A percentile compares a stretch with the other conserved stretches of the same genome.
Conservation (phyloP, 2,797 vertebrate species). For the Pipistrellus pygmaeus region DNA sequence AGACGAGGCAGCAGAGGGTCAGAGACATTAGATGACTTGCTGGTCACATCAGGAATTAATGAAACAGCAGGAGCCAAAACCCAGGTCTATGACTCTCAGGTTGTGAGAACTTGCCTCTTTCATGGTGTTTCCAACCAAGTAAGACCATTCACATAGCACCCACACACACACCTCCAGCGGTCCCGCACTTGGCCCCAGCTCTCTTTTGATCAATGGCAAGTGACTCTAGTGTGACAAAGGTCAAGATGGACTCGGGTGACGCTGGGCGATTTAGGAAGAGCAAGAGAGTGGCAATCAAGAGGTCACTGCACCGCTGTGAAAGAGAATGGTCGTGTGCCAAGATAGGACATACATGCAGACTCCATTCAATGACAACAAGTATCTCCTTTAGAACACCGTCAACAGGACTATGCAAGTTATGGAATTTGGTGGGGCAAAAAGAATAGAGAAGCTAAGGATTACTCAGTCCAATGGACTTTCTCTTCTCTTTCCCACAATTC, state of each 20-base stretch:
- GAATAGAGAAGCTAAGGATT: not conserved
- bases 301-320: rapidly evolving
- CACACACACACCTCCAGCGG: not conserved
- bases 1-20: not conserved
- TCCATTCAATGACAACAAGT: not conserved
- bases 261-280: not conserved
- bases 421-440: not conserved
- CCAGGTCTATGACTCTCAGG: not conserved
- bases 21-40: not conserved
- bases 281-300: not conserved
- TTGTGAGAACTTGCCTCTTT: not conserved
- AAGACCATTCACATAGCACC: not conserved
- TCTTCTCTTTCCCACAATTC: not conserved
- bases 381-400: not conserved
- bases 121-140: not conserved
- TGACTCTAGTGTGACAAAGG: not conserved
- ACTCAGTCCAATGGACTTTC: not conserved
- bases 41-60: not conserved
- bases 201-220: not conserved
- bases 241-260: not conserved
- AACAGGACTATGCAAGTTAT: rapidly evolving
- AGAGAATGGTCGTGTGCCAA: not conserved
- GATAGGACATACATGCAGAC: not conserved
- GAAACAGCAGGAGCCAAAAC: not conserved
- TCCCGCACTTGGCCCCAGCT: not conserved